Base-by-base conservation (phyloP, 1,140 invertebrate genomes). In the Conus betulinus region DNA sequence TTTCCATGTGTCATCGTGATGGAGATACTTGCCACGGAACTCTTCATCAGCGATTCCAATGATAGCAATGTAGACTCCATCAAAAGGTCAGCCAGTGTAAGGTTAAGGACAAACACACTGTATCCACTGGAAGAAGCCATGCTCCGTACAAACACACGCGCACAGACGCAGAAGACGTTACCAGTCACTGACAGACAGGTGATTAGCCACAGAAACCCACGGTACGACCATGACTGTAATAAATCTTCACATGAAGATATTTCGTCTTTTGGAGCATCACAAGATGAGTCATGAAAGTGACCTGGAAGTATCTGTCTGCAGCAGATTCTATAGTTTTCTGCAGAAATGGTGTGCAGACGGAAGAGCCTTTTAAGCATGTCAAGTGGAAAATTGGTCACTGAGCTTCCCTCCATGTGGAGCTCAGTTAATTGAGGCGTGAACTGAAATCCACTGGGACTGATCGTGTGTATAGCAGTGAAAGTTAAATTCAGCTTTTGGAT, bases 201-300 rank as follows among this genome's bases (percentile, higher is more conserved):
- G 27, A 91, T 83, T 52, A 91, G 52, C 92, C 91, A 92, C 0
- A 92, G 79, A 8, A 79, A 83, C 10, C 89, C 87, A 15, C 89
- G 85, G 10, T 91, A 87, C n/a, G 87, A 7, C 25, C 84, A 57
- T 13, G 87, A 86, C 52, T 81, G 55, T 71, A 92, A 85, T 25
- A 92, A 67, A 67, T 92, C 88, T 27, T 85, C 84, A 81, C 92
- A 92, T 3, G 92, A 92, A 13, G 92, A 92, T 39, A 92, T 88
- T 84, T 89, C 88, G 39, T 89, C 78, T 1, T 23, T 57, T 17
- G 88, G 84, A 23, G 88, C 88, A 25, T 63, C 17, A 53, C 81
- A 83, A 1, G 52, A 5, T 8, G 15, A 17, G 39, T 53, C 4
- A 23, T 87, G 17, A 39, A 39, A 39, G 39, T 39, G 39, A 39